Base-by-base conservation (phyloP, 2,797 vertebrate species). In the Adelosebastes latens region DNA sequence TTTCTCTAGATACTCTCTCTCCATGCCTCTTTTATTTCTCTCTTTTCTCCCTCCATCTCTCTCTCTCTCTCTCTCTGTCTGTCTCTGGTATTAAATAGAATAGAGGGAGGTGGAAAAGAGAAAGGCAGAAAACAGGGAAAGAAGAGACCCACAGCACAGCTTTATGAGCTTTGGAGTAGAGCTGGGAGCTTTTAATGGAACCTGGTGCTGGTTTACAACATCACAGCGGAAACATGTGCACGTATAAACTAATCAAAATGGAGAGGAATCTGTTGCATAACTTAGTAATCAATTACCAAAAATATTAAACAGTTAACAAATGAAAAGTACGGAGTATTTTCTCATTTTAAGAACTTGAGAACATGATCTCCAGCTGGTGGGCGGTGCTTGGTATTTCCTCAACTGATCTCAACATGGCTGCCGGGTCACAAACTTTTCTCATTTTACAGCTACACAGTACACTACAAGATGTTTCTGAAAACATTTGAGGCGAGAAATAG, bases 81-180 rank as follows among this genome's bases (percentile, higher is more conserved):
- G 42, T 67, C 9, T 74, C 11, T 18, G 0, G 2, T 42, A 27
- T 70, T 64, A 22, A 77, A 67, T 24, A 68, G 46, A 84, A 61
- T 18, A 58, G 25, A 75, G 16, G 24, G 66, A 79, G 69, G 76
- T 68, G 22, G 55, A 58, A 13, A 80, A 12, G 55, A 74, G 58
- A 84, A 72, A 79, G 39, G 52, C 34, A 79, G 71, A 74, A 72
- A 72, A 76, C 63, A 70, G 24, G 13, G 59, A 24, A 36, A 27
- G 60, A 42, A 2, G 53, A 72, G 68, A 79, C 56, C 78, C 69
- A 70, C 36, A 66, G 64, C 64, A 53, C 74, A 72, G 64, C 58
- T 89, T 73, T 75, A 74, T 55, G 63, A 79, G 79, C 69, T 82
- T 73, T 83, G 67, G 66, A 52, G 61, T 32, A 36, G 70, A 67